Evolutionary conservation across 2,888 invertebrate genomes (phyloP).

Genomic region (Dryadula phaetusa): DNA sequence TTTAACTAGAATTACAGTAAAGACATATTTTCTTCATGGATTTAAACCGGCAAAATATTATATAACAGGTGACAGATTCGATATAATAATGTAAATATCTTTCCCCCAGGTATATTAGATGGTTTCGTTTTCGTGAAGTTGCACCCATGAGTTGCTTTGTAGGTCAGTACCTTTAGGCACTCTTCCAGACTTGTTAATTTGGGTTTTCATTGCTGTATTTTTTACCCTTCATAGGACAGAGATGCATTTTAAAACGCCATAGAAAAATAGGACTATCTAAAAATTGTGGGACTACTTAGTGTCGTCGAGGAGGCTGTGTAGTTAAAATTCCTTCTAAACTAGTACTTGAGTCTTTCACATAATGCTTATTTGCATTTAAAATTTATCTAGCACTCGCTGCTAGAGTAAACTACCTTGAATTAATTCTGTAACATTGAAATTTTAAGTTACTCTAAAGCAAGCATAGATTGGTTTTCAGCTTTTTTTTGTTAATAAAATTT

Average conservation of each 20-base stretch:
- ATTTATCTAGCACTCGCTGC: constrained; percentile 16
- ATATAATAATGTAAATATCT: constrained; percentile 55
- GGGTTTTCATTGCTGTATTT: constrained; percentile 40
- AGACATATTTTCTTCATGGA: background rate
- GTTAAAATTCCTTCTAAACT: constrained; percentile 20
- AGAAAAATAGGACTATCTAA: constrained; percentile 11
- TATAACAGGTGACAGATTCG: constrained; percentile 3
- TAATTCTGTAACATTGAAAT: constrained; percentile 18
- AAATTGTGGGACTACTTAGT: constrained; percentile 10
- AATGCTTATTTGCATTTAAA: constrained; percentile 25
- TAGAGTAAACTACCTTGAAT: constrained; percentile 18
- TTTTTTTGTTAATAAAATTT: background rate
- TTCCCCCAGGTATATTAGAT: constrained; percentile 78
- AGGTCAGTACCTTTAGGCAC: constrained; percentile 78
- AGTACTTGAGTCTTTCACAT: constrained; percentile 18
- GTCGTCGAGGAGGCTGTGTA: background rate
- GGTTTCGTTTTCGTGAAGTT: constrained; percentile 78
- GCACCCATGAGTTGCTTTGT: constrained; percentile 78
- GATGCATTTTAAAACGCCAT: constrained; percentile 5
- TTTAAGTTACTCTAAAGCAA: background rate
- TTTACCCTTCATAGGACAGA: constrained; percentile 23
- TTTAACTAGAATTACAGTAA: no score
- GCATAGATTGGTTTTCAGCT: constrained; percentile 3
- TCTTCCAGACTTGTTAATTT: constrained; percentile 60
- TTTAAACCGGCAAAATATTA: background rate